Evolutionary conservation across 2,797 vertebrate genomes (phyloP).

Genomic region (Eulemur coronatus): DNA sequence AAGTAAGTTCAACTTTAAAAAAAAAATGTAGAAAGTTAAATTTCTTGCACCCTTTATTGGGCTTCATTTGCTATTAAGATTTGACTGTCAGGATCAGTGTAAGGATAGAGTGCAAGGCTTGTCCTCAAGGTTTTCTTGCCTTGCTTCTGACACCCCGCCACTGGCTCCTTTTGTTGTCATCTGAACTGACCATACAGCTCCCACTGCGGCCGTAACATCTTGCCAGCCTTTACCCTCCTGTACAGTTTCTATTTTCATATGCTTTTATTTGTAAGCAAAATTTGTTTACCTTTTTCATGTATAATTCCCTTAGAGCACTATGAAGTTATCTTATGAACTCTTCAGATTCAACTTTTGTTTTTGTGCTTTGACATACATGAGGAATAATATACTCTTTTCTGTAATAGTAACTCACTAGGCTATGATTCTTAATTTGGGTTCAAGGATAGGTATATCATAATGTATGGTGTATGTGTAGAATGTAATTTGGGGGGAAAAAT

Average conservation of each 20-base stretch:
- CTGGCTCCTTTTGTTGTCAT: not conserved
- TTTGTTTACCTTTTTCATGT: not conserved
- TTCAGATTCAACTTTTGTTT: not conserved
- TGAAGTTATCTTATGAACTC: not conserved
- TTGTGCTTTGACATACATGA: not conserved
- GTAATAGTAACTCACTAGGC: not conserved
- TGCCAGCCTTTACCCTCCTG: rapidly evolving
- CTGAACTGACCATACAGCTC: not conserved
- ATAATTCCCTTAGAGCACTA: not conserved
- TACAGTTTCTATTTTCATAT: not conserved
- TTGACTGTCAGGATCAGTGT: not conserved
- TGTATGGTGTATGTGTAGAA: not conserved
- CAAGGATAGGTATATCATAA: not conserved
- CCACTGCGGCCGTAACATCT: rapidly evolving
- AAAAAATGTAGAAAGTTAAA: constrained; percentile 14
- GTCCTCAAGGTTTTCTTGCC: not conserved
- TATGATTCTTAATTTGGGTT: not conserved
- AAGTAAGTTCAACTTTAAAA: not conserved
- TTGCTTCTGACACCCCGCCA: not conserved
- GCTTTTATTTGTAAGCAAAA: not conserved
- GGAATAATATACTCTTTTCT: not conserved
- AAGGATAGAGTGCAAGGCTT: not conserved
- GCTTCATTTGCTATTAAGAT: not conserved
- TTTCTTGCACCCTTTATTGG: not conserved
- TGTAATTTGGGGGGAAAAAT: not conserved